A percentile compares a stretch with the other conserved stretches of the same genome.
Conservation (phyloP, 2,888 invertebrate genomes). For the Lacanobia wlatinum region DNA sequence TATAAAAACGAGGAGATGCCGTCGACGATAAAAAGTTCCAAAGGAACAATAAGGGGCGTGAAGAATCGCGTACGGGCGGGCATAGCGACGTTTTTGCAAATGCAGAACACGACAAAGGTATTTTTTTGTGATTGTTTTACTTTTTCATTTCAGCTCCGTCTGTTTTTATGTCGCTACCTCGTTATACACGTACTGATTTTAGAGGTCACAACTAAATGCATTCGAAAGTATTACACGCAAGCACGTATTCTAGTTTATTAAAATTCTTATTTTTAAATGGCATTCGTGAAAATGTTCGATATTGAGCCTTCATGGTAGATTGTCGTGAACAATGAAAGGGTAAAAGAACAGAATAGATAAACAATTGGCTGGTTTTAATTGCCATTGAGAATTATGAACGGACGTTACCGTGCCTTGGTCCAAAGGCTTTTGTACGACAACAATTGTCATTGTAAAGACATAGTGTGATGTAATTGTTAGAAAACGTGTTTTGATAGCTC, state of each 20-base stretch:
- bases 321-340: constrained; percentile 75
- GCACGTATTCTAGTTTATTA: constrained; percentile 78
- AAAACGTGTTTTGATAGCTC: constrained; percentile 68
- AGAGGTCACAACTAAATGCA: constrained; percentile 81
- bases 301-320: constrained; percentile 80
- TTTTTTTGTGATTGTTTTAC: constrained; percentile 78
- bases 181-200: constrained; percentile 85
- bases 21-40: constrained; percentile 96
- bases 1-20: constrained; percentile 92
- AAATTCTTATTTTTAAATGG: constrained; percentile 73
- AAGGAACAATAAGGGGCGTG: constrained; percentile 98
- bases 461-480: constrained; percentile 70
- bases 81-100: constrained; percentile 98
- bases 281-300: constrained; percentile 71
- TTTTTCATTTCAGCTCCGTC: constrained; percentile 71
- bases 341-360: constrained; percentile 71
- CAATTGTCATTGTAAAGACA: constrained; percentile 76
- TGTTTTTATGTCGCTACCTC: constrained; percentile 70
- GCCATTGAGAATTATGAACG: constrained; percentile 81
- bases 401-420: constrained; percentile 70
- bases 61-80: constrained; percentile 98
- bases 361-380: constrained; percentile 82
- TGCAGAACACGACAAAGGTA: constrained; percentile 95
- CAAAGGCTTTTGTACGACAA: constrained; percentile 74
- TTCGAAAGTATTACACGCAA: constrained; percentile 83